Conservation (phyloP, 2,797 vertebrate genomes). For the Schizothorax lantsangensis region DNA sequence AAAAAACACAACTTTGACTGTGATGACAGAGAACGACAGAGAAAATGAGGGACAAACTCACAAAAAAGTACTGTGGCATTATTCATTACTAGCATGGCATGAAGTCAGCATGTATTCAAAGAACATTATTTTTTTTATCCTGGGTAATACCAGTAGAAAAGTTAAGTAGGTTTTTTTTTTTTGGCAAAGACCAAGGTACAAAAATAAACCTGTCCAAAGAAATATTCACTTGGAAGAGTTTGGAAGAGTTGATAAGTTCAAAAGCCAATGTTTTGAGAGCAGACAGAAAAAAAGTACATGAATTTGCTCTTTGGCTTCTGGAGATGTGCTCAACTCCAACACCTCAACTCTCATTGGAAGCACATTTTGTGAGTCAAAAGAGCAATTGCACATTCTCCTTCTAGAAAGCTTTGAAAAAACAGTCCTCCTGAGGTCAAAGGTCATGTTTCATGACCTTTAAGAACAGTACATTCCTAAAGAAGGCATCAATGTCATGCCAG, state of each 20-base stretch:
- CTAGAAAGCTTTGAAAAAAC: background rate
- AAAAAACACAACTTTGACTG: background rate
- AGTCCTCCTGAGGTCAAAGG: background rate
- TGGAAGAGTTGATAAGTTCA: background rate
- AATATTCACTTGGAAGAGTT: background rate
- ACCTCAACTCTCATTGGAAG: constrained; percentile 22
- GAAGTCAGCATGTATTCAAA: background rate
- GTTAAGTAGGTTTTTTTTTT: background rate
- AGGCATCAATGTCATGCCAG: background rate
- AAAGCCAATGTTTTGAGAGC: background rate
- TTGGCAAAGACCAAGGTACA: too few relatives aligned
- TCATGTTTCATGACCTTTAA: background rate
- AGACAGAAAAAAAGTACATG: constrained; percentile 2
- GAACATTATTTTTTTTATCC: background rate
- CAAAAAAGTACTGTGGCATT: background rate
- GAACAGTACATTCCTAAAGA: background rate
- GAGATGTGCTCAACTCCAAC: background rate
- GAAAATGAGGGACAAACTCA: constrained; percentile 40
- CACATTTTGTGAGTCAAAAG: constrained; percentile 2
- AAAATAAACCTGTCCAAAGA: background rate
- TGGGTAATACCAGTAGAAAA: background rate
- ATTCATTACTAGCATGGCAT: constrained; percentile 37
- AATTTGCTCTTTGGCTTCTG: constrained; percentile 1
- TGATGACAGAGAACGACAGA: background rate
- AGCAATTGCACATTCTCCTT: background rate